These are phyloP conservation scores for Pseudocheirus occidentalis DNA, from an alignment of 2,797 vertebrate genomes.

Conservation along the genomic window DNA sequence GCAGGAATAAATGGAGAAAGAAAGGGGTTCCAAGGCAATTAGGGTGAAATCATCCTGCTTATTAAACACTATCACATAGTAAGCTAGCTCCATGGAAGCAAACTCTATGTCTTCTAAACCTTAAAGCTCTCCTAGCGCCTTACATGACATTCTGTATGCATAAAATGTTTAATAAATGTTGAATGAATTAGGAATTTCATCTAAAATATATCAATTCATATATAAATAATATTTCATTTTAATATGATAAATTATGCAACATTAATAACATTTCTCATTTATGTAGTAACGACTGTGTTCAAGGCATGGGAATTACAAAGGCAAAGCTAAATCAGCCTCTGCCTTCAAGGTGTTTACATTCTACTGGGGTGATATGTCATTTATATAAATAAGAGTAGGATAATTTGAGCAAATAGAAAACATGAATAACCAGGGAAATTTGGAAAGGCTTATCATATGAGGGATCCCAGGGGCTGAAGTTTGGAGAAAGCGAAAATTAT, in stretches of 20 bases:
- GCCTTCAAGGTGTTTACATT: neutral
- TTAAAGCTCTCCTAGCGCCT: neutral
- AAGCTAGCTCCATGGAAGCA: neutral
- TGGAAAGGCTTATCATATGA: neutral
- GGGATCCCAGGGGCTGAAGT: no score
- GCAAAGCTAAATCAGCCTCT: neutral
- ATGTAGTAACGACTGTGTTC: neutral
- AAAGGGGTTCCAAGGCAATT: neutral
- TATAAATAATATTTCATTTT: neutral
- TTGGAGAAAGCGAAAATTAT: no score
- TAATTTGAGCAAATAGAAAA: neutral
- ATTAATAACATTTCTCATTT: neutral
- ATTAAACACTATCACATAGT: neutral
- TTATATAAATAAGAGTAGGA: neutral
- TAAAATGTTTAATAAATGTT: neutral
- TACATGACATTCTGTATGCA: neutral
- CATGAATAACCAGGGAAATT: neutral
- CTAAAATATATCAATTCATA: no score
- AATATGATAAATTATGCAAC: neutral
- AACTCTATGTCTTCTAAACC: neutral
- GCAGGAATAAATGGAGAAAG: neutral
- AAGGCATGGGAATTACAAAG: neutral
- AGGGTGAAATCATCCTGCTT: neutral
- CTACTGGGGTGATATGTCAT: neutral
- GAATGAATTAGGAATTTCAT: neutral